These are phyloP conservation scores for Mnemiopsis leidyi DNA, from an alignment of 37 sponge, comb jelly and placozoan genomes.

Conservation along the genomic window DNA sequence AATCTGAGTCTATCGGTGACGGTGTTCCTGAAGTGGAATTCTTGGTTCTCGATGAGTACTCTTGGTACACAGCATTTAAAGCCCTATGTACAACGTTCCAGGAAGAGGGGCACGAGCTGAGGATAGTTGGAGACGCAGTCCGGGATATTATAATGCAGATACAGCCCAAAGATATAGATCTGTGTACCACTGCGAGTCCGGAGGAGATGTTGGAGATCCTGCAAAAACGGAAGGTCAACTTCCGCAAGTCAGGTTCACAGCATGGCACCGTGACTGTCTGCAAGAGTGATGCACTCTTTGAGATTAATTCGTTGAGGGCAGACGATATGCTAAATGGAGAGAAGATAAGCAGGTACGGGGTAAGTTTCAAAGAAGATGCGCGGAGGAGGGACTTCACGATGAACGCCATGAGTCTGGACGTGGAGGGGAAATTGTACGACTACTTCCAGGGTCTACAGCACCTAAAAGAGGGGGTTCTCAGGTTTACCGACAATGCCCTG, in stretches of 20 bases:
- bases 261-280: constrained; percentile 22
- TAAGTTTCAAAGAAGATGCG: neutral
- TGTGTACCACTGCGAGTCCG: constrained; percentile 20
- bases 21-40: too few relatives aligned
- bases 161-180: constrained; percentile 8
- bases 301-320: neutral
- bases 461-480: neutral
- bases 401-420: constrained; percentile 6
- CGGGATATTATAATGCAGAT: neutral
- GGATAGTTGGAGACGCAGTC: constrained; percentile 22
- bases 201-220: constrained; percentile 49
- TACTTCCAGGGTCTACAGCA: neutral
- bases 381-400: neutral
- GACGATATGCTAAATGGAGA: neutral
- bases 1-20: too few relatives aligned
- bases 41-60: neutral
- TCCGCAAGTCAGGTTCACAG: neutral
- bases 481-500: constrained; percentile 13
- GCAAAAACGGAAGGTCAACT: neutral
- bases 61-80: neutral
- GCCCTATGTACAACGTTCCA: neutral
- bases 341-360: neutral
- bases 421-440: neutral
- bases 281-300: neutral
- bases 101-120: neutral